phyloP scores from a whole-genome alignment of 2,888 invertebrate species.

The Parthenolecanium corni region DNA sequence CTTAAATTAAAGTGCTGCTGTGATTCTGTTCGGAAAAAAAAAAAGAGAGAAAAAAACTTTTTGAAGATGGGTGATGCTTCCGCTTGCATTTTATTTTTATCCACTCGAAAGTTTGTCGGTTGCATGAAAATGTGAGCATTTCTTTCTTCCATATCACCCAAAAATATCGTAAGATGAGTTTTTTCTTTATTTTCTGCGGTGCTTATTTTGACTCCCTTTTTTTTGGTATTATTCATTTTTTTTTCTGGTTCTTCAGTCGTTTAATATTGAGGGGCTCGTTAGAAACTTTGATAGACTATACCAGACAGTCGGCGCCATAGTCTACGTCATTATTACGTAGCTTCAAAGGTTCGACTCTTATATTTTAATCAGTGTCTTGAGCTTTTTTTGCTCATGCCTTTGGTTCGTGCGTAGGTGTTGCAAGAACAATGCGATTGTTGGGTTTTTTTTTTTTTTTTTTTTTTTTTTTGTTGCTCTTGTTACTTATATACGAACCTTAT shows the following conservation, averaged over 20 bases:
- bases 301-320: background rate
- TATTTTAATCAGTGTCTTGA: background rate
- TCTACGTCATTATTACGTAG: background rate
- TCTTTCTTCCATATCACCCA: too few relatives aligned
- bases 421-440: too few relatives aligned
- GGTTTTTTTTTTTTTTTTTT: too few relatives aligned
- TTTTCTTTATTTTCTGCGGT: background rate
- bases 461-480: too few relatives aligned
- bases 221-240: background rate
- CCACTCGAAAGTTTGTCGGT: background rate
- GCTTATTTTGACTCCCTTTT: background rate
- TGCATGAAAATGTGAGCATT: too few relatives aligned
- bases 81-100: background rate
- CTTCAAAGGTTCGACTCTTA: background rate
- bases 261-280: background rate
- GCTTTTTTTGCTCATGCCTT: background rate
- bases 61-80: background rate
- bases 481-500: too few relatives aligned
- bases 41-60: background rate
- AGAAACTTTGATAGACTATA: background rate
- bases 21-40: too few relatives aligned
- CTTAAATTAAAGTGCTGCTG: too few relatives aligned
- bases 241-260: background rate
- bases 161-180: background rate
- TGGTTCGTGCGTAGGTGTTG: background rate